phyloP scores from a whole-genome alignment of 2,797 vertebrate species.

The Meda fulgida region DNA sequence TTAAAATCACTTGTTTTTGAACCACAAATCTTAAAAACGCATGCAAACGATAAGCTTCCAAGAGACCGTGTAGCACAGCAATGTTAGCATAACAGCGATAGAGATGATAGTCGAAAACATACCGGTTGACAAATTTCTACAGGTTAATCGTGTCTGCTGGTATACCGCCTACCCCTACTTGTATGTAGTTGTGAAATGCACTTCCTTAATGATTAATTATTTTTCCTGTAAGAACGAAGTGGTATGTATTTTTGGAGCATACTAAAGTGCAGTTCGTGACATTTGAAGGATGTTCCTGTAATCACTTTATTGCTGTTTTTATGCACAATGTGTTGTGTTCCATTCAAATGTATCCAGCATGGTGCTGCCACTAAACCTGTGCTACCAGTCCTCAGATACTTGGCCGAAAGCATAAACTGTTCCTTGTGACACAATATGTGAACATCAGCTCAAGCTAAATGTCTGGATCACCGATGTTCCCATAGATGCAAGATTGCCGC shows the following conservation, averaged over 20 bases:
- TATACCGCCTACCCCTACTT: no score
- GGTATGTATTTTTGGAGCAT: conserved; percentile 10
- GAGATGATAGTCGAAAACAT: no score
- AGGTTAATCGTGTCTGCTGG: no score
- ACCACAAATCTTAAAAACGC: no score
- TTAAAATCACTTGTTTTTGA: no score
- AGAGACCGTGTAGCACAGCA: no score
- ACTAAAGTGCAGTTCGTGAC: conserved; percentile 3
- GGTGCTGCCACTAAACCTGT: conserved; percentile 51
- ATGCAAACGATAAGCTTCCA: no score
- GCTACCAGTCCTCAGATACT: conserved; percentile 54
- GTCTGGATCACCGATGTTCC: not conserved
- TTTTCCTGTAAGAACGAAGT: not conserved
- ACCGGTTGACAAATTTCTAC: no score
- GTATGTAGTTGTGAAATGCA: not conserved
- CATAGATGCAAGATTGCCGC: not conserved
- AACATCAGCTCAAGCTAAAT: conserved; percentile 18
- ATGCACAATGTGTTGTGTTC: not conserved
- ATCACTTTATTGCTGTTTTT: conserved; percentile 11
- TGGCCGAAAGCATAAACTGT: conserved; percentile 48
- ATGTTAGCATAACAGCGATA: no score
- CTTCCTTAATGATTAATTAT: not conserved
- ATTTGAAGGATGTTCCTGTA: conserved; percentile 16
- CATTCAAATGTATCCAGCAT: not conserved
- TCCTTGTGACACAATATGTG: conserved; percentile 41